phyloP scores from a whole-genome alignment of 1,140 invertebrate genomes.

The Carposina sasakii region DNA sequence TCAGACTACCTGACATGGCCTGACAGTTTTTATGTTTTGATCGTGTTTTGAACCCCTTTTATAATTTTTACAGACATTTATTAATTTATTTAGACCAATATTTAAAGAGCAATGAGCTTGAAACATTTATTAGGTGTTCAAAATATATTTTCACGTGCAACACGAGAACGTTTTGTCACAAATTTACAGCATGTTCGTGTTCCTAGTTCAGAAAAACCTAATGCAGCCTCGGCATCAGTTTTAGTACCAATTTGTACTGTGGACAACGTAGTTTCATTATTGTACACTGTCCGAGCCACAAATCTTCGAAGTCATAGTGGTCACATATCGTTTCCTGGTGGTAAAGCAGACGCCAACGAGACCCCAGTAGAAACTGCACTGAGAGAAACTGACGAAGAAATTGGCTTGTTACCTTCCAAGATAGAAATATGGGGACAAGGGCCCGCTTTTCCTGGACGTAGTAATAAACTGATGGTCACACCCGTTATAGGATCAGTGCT shows the following conservation, averaged over 20 bases:
- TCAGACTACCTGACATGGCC: no score
- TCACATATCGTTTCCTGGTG: conserved; percentile 92
- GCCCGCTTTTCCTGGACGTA: conserved; percentile 57
- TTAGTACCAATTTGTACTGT: conserved; percentile 83
- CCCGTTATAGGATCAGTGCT: conserved; percentile 84
- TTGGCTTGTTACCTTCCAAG: conserved; percentile 78
- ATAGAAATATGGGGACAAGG: conserved; percentile 84
- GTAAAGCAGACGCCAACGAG: conserved; percentile 81
- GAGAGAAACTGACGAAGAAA: conserved; percentile 90
- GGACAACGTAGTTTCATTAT: conserved; percentile 80
- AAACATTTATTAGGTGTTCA: no score
- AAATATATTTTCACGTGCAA: conserved; percentile 42
- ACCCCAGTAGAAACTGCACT: conserved; percentile 81
- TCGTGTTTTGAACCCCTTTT: no score
- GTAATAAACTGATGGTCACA: conserved; percentile 75
- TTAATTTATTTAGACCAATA: no score
- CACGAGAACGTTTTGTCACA: conserved; percentile 44
- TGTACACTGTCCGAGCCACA: conserved; percentile 87
- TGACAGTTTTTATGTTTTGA: no score
- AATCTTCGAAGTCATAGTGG: conserved; percentile 82
- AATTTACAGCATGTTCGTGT: conserved; percentile 43
- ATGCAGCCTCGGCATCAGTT: conserved; percentile 54
- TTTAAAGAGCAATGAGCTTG: no score
- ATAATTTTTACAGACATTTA: no score
- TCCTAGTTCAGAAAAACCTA: conserved; percentile 22